Evolutionary conservation across 2,888 invertebrate genomes (phyloP).

Genomic region (Cryptosula pallasiana): DNA sequence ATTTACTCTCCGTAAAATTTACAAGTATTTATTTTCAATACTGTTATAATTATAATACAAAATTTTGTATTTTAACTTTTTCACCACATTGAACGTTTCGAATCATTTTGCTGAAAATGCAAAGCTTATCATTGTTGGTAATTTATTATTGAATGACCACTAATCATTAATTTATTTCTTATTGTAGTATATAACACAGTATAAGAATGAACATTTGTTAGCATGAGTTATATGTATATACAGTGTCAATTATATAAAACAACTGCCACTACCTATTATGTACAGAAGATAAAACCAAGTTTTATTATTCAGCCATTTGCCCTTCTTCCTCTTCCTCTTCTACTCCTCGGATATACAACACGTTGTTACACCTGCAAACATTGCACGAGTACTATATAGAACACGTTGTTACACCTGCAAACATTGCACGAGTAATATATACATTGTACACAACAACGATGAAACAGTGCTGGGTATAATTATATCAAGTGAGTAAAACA

Average conservation of each 20-base stretch:
- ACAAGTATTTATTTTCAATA: not conserved
- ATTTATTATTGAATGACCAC: not conserved
- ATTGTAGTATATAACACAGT: not conserved
- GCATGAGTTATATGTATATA: not conserved
- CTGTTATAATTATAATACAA: not conserved
- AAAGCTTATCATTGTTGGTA: not conserved
- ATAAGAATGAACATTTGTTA: not conserved
- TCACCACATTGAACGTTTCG: not conserved
- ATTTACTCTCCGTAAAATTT: not conserved
- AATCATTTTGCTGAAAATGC: not conserved
- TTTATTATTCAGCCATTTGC: conserved; percentile 76
- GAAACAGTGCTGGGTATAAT: too few species aligned
- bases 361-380: conserved; percentile 76
- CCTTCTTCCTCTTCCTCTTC: conserved; percentile 91
- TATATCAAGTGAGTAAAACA: too few species aligned
- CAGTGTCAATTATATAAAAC: not conserved
- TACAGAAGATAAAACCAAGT: not conserved
- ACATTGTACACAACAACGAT: too few species aligned
- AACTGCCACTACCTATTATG: not conserved
- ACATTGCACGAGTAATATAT: too few species aligned
- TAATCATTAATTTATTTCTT: not conserved
- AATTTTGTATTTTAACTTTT: not conserved
- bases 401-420: too few species aligned
- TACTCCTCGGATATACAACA: conserved; percentile 85
- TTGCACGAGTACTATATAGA: too few species aligned